These are phyloP conservation scores for Drosophila sp. DNA, from an alignment of 1,140 invertebrate genomes.

Conservation along the genomic window DNA sequence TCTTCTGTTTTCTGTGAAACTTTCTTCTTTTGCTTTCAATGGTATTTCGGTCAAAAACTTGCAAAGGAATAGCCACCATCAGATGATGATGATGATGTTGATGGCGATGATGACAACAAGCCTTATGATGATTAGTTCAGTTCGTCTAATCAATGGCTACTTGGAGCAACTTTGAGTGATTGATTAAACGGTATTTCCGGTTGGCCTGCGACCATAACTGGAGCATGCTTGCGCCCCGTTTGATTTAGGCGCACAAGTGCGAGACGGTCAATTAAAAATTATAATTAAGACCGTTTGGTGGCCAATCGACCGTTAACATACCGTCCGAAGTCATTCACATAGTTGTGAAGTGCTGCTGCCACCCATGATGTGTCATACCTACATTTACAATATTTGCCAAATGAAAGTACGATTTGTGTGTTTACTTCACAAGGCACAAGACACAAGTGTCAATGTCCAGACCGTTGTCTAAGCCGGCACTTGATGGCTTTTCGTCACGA, in stretches of 20 bases:
- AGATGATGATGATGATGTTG: slow-evolving; percentile 32
- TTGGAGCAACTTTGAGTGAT: slow-evolving; percentile 36
- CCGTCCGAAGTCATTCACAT: neutral
- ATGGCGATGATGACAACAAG: slow-evolving; percentile 25
- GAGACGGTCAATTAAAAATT: slow-evolving; percentile 60
- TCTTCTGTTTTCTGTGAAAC: slow-evolving; percentile 50
- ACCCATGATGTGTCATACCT: slow-evolving; percentile 19
- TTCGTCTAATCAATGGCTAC: slow-evolving; percentile 32
- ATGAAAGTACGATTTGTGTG: slow-evolving; percentile 60
- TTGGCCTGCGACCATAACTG: slow-evolving; percentile 41
- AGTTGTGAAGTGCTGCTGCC: slow-evolving; percentile 20
- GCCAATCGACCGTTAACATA: slow-evolving; percentile 18
- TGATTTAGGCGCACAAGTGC: slow-evolving; percentile 31
- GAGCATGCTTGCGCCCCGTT: slow-evolving; percentile 32
- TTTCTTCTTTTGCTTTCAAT: slow-evolving; percentile 80
- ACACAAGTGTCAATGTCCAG: slow-evolving; percentile 77
- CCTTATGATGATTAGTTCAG: slow-evolving; percentile 34
- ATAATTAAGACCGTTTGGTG: slow-evolving; percentile 54
- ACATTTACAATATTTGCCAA: slow-evolving; percentile 42
- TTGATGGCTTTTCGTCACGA: slow-evolving; percentile 77
- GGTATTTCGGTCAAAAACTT: slow-evolving; percentile 75
- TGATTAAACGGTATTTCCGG: slow-evolving; percentile 76
- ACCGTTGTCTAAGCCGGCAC: slow-evolving; percentile 34
- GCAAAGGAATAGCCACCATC: slow-evolving; percentile 40
- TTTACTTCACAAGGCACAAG: slow-evolving; percentile 27